Evolutionary conservation across 2,888 invertebrate genomes (phyloP).

Genomic region (Polyploca ridens): DNA sequence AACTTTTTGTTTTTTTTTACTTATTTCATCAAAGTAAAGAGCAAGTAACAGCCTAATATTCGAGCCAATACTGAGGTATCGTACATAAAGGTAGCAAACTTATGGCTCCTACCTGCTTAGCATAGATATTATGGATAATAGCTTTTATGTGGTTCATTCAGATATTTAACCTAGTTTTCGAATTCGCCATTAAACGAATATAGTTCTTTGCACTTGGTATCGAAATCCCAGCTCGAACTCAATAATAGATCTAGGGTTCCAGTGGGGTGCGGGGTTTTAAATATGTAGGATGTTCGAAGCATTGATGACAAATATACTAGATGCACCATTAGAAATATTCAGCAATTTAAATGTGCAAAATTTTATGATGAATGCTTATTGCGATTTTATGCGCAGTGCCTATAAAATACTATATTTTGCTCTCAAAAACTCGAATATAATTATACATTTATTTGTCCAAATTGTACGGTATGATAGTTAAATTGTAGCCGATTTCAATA

Average conservation of each 20-base stretch:
- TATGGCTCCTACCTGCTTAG: background rate
- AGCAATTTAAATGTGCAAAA: too few relatives aligned
- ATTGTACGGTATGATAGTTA: too few relatives aligned
- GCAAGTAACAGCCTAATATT: background rate
- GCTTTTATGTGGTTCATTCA: too few relatives aligned
- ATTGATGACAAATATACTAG: background rate
- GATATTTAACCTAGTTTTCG: background rate
- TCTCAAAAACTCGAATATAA: too few relatives aligned
- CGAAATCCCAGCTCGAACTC: background rate
- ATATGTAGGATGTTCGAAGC: background rate
- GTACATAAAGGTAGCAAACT: background rate
- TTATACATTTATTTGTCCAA: too few relatives aligned
- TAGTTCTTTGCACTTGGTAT: background rate
- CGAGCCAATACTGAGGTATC: background rate
- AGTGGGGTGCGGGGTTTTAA: background rate
- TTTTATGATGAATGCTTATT: too few relatives aligned
- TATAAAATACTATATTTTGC: too few relatives aligned
- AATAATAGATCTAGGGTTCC: background rate
- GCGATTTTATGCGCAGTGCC: too few relatives aligned
- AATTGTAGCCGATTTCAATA: too few relatives aligned
- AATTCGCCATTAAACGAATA: background rate
- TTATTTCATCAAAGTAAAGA: too few relatives aligned
- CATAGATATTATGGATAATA: background rate
- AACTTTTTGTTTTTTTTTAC: too few relatives aligned
- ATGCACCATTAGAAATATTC: background rate